Base-by-base conservation (phyloP, 2,888 invertebrate species). In the Caenorhabditis becei region DNA sequence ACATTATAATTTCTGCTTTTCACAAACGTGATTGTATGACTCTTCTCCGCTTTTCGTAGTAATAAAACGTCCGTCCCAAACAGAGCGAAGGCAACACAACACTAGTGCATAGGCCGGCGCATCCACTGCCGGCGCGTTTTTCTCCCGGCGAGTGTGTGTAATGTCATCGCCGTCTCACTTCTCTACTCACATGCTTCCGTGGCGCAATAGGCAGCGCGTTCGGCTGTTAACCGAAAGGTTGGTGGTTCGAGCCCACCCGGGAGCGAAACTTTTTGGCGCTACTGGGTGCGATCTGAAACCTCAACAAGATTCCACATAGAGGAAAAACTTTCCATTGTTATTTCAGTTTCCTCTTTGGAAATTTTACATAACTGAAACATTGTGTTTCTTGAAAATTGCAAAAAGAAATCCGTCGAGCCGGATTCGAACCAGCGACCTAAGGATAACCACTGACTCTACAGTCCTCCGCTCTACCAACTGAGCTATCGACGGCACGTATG, bases 141-240 rank as follows among this genome's bases (percentile, higher is more conserved):
- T 3, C 18, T n/a, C 5, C 47, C 5, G 3, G 35, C 5, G 18
- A 18, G 18, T 18, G 47, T 47, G 47, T 47, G 18, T n/a, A 4
- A 47, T 47, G 47, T 47, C 47, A 18, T 10, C 18, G n/a, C 47
- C 47, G 18, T 47, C 47, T n/a, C n/a, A 3, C 11, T 18, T 18
- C 47, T 4, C 20, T 20, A 18, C 2, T 2, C 5, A 18, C 47
- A 18, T 56, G 70, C 70, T 77, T 70, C 70, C 77, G 70, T 85
- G 85, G 83, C 85, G 85, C 82, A 85, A 82, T 85, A 80, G 83
- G 83, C 83, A 96, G 95, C 95, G 95, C 96, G 96, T 95, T 96
- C 95, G 96, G 95, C 96, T 96, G 96, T 96, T 96, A 96, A 96
- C 95, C 96, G 95, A 96, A 95, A 96, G 96, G 96, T 95, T 95